Evolutionary conservation across 2,888 invertebrate species (phyloP), one percentile per base, ranked within the genome.

Genomic region (Tryphoninae sp.): DNA sequence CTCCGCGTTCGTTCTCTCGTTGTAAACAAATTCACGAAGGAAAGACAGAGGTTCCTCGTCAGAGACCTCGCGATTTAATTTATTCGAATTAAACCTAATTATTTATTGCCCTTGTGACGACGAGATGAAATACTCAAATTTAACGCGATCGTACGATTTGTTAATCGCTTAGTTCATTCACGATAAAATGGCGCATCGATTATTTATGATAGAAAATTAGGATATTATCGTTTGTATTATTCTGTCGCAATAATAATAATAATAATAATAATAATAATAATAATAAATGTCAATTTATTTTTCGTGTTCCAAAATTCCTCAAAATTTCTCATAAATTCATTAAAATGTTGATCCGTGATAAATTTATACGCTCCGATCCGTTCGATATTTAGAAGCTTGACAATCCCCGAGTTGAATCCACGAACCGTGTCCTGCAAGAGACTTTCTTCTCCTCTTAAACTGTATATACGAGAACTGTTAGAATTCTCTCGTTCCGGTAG

Each of bases 381-480:
- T 3, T 45, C 19, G 65, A 65, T 22, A 49, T 45, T 13, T 13
- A 45, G 49, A 67, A 59, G 11, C 51, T 22, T 76, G 19, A 61
- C 42, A n/a, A 58, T 51, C 67, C n/a, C 86, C 87, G 86, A 82
- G 77, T 86, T 86, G 85, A 16, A 82, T 83, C 83, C 80, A 74
- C 85, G 78, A 84, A 89, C 86, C 89, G 89, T 89, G 77, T 88
- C 89, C 81, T 59, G 19, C 9, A 42, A 55, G 53, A 83, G 81
- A 85, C 87, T 87, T 86, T 87, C 85, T 85, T 85, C 86, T 79
- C 68, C 45, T 64, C 53, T 59, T 67, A 22, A 74, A 67, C 59
- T 49, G 53, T 53, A 42, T 73, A 77, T 49, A 72, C 71, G 80
- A 84, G 86, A 87, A 85, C 81, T 55, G n/a, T 64, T 84, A 73